Evolutionary conservation across 2,113 vertebrate genomes (phyloP).

Genomic region (Acrocephalus kingi): DNA sequence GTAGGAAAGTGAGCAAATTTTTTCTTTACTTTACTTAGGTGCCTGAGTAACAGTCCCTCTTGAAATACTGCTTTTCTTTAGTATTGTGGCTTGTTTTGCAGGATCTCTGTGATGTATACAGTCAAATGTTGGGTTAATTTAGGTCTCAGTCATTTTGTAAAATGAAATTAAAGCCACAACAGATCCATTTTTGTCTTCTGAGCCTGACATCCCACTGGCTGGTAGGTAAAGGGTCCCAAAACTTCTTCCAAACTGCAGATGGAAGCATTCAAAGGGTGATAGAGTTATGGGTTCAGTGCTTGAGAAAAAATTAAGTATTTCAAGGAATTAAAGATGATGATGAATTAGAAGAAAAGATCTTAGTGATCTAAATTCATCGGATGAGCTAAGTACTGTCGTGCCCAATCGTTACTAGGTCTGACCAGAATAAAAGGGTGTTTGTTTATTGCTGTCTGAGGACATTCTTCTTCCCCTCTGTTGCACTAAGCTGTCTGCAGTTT

Average conservation of each 20-base stretch:
- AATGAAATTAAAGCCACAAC: not conserved
- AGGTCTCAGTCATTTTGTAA: not conserved
- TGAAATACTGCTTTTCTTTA: not conserved
- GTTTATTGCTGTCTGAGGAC: slow-evolving; percentile 46
- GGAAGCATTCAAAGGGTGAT: not conserved
- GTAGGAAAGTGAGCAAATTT: not conserved
- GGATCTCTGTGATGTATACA: not conserved
- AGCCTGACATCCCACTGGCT: not conserved
- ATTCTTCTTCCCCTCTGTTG: slow-evolving; percentile 44
- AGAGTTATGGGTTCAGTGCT: not conserved
- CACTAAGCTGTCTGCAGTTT: not conserved
- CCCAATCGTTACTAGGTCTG: not conserved
- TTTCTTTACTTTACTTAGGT: not conserved
- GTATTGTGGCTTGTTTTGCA: not conserved
- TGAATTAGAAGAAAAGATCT: slow-evolving; percentile 12
- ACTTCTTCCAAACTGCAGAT: not conserved
- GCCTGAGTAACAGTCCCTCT: not conserved
- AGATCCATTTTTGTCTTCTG: not conserved
- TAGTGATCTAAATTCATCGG: slow-evolving; percentile 25
- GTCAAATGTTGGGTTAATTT: not conserved
- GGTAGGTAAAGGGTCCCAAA: not conserved
- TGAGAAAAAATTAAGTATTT: not conserved
- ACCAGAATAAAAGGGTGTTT: slow-evolving; percentile 47
- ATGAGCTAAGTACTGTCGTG: not conserved
- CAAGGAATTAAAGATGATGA: not conserved